phyloP scores from a whole-genome alignment of 37 sponge, comb jelly and placozoan genomes.

The Spongilla lacustris region DNA sequence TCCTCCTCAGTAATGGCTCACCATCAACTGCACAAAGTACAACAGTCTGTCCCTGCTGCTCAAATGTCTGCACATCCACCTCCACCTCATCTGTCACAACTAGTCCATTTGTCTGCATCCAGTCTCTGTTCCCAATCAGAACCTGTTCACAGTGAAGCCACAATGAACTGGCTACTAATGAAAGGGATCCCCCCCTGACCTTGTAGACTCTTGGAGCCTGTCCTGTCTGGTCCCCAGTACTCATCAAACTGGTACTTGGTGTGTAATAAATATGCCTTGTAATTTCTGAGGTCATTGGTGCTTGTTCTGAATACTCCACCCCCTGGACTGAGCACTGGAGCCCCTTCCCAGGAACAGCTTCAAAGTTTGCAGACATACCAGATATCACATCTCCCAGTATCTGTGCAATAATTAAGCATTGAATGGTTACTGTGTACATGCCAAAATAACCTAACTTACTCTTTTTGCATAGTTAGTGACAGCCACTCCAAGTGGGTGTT shows the following conservation, averaged over 20 bases:
- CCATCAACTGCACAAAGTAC: conserved; percentile 76
- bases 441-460: neutral
- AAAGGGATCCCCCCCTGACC: neutral
- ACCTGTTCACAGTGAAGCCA: conserved; percentile 28
- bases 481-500: conserved; percentile 79
- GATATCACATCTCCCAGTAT: conserved; percentile 24
- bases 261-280: conserved; percentile 15
- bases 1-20: too few relatives aligned
- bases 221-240: neutral
- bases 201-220: neutral
- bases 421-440: neutral
- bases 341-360: conserved; percentile 63
- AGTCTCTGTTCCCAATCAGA: conserved; percentile 71
- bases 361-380: conserved; percentile 49
- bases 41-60: conserved; percentile 69
- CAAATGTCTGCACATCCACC: conserved; percentile 33
- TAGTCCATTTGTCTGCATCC: conserved; percentile 57
- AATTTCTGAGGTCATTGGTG: neutral
- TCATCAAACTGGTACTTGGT: conserved; percentile 3
- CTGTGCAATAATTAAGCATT: neutral
- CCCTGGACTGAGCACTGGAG: conserved; percentile 39
- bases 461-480: conserved; percentile 54
- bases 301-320: neutral
- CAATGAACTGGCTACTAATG: too few relatives aligned
- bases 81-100: conserved; percentile 19